phyloP scores from a whole-genome alignment of 1,140 invertebrate species.

The Drosophila bipectinata region DNA sequence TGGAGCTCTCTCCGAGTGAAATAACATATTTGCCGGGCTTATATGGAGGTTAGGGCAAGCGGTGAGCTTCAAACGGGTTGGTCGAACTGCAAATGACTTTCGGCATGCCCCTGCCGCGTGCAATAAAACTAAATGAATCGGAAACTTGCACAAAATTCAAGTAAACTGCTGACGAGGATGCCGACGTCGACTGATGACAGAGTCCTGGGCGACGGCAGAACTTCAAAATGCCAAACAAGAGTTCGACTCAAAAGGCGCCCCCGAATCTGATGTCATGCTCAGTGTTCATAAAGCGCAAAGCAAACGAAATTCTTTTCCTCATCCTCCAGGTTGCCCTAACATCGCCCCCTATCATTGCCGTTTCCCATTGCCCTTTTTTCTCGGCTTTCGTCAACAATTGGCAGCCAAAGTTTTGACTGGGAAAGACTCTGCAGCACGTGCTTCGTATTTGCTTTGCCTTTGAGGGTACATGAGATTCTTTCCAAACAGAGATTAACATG shows the following conservation, averaged over 20 bases:
- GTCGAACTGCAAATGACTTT: slow-evolving; percentile 77
- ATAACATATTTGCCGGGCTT: slow-evolving; percentile 28
- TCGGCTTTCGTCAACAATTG: slow-evolving; percentile 40
- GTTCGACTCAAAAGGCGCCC: slow-evolving; percentile 20
- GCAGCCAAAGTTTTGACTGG: slow-evolving; percentile 33
- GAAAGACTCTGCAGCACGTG: slow-evolving; percentile 40
- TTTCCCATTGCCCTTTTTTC: slow-evolving; percentile 21
- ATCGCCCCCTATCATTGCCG: slow-evolving; percentile 1
- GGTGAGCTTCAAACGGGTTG: slow-evolving; percentile 56
- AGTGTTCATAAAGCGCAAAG: slow-evolving; percentile 58
- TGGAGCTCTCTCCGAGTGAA: neutral
- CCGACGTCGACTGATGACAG: slow-evolving; percentile 40
- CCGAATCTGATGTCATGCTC: slow-evolving; percentile 70
- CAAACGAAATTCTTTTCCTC: slow-evolving; percentile 50
- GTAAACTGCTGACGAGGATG: slow-evolving; percentile 59
- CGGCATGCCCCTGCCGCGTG: slow-evolving; percentile 29
- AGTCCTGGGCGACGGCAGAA: slow-evolving; percentile 33
- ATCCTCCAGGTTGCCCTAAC: slow-evolving; percentile 5
- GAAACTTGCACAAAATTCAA: slow-evolving; percentile 73
- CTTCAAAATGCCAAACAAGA: slow-evolving; percentile 47
- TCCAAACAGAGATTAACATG: slow-evolving; percentile 24
- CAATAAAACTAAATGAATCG: slow-evolving; percentile 82
- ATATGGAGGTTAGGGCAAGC: slow-evolving; percentile 27
- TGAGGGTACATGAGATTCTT: slow-evolving; percentile 30
- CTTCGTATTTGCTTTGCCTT: slow-evolving; percentile 29